These are phyloP conservation scores for Batillaria attramentaria DNA, from an alignment of 1,140 invertebrate species.

Conservation along the genomic window DNA sequence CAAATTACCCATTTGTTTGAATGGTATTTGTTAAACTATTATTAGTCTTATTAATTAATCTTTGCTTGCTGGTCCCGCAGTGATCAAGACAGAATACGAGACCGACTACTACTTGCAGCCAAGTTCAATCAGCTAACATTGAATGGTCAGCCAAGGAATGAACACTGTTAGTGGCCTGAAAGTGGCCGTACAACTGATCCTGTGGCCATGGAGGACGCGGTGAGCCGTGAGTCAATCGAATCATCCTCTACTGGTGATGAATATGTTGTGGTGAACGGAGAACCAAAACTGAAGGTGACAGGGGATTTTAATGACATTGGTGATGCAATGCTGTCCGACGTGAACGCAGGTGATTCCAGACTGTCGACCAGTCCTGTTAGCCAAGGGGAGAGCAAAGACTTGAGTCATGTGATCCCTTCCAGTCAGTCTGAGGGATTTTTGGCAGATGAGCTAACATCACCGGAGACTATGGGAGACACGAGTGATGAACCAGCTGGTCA, in stretches of 20 bases:
- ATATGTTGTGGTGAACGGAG: constrained; percentile 83
- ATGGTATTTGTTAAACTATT: background rate
- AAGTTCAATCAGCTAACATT: constrained; percentile 3
- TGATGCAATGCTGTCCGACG: constrained; percentile 81
- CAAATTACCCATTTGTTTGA: too few species aligned
- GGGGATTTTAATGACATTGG: constrained; percentile 83
- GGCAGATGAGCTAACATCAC: constrained; percentile 29
- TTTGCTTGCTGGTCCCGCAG: background rate
- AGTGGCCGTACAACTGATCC: background rate
- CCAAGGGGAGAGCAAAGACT: constrained; percentile 32
- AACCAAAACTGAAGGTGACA: constrained; percentile 83
- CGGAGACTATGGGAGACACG: background rate
- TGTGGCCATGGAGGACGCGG: constrained; percentile 79
- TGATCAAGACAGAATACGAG: background rate
- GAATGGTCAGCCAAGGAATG: constrained; percentile 17
- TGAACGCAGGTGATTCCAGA: constrained; percentile 36
- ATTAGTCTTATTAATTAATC: background rate
- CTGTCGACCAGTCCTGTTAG: constrained; percentile 37
- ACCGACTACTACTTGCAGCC: background rate
- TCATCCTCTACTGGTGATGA: constrained; percentile 87
- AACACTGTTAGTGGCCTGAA: background rate
- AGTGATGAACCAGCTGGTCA: constrained; percentile 12
- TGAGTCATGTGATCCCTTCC: constrained; percentile 60
- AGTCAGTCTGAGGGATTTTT: constrained; percentile 60
- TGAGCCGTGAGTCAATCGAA: constrained; percentile 88